Evolutionary conservation across 2,888 invertebrate species (phyloP).

Genomic region (Arge pagana): DNA sequence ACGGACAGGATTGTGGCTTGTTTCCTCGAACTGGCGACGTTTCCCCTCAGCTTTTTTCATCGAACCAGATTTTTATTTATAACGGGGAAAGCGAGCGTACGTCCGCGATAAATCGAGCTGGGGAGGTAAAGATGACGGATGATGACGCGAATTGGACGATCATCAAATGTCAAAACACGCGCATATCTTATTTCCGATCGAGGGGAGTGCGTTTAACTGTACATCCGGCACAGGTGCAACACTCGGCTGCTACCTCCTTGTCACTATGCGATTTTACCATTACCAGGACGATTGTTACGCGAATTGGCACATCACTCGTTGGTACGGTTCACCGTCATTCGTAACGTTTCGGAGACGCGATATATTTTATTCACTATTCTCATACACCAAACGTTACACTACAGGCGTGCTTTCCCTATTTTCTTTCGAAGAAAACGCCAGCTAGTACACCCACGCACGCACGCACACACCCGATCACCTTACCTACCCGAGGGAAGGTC

Average conservation of each 20-base stretch:
- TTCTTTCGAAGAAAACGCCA: slow-evolving; percentile 35
- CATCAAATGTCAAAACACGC: slow-evolving; percentile 8
- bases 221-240: slow-evolving; percentile 25
- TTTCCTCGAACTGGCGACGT: too few relatives aligned
- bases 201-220: slow-evolving; percentile 9
- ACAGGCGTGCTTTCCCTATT: slow-evolving; percentile 25
- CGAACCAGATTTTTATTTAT: too few relatives aligned
- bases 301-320: background rate
- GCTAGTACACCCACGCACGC: slow-evolving; percentile 33
- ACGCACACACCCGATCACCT: slow-evolving; percentile 26
- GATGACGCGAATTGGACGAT: too few relatives aligned
- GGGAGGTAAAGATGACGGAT: too few relatives aligned
- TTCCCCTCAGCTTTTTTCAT: too few relatives aligned
- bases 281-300: background rate
- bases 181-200: background rate
- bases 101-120: too few relatives aligned
- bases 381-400: slow-evolving; percentile 6
- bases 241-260: slow-evolving; percentile 12
- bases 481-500: slow-evolving; percentile 15
- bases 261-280: background rate
- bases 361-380: too few relatives aligned
- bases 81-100: too few relatives aligned
- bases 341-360: too few relatives aligned
- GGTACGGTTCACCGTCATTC: too few relatives aligned
- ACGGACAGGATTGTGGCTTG: too few relatives aligned